Percentiles rank a stretch among this genome's conserved stretches.
Conservation (phyloP, 2,888 invertebrate genomes). For the Apamea epomidion region DNA sequence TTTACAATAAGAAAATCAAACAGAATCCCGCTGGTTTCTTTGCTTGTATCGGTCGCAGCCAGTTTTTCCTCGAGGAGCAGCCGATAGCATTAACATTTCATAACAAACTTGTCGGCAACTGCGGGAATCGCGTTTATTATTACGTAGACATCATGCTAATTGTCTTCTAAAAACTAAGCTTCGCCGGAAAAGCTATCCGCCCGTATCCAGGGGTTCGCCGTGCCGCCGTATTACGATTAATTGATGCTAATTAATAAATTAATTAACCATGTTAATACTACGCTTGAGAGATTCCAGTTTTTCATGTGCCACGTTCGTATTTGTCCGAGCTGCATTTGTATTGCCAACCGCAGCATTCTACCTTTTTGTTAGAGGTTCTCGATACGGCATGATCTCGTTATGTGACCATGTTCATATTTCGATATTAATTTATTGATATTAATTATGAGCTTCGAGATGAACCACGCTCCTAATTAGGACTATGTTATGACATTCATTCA, state of each 20-base stretch:
- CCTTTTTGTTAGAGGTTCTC: conserved; percentile 78
- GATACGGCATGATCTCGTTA: conserved; percentile 73
- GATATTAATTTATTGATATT: conserved; percentile 84
- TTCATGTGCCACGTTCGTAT: conserved; percentile 80
- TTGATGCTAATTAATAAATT: conserved; percentile 89
- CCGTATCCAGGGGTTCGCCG: conserved; percentile 78
- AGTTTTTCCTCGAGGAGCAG: conserved; percentile 68
- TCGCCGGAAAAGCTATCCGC: conserved; percentile 83
- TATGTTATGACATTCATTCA: conserved; percentile 78
- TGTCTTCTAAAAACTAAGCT: conserved; percentile 79
- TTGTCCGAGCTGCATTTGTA: conserved; percentile 82
- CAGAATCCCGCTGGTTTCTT: conserved; percentile 72
- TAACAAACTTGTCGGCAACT: conserved; percentile 77
- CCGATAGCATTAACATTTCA: conserved; percentile 72
- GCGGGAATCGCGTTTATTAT: conserved; percentile 75
- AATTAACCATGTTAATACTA: conserved; percentile 88
- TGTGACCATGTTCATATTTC: conserved; percentile 76
- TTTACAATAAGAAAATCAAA: conserved; percentile 77
- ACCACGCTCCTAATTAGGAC: conserved; percentile 77
- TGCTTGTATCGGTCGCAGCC: conserved; percentile 66
- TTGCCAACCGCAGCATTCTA: conserved; percentile 76
- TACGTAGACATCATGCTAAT: conserved; percentile 77
- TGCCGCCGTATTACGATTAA: conserved; percentile 84
- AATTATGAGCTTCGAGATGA: conserved; percentile 73
- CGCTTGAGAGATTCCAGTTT: conserved; percentile 83